Percentiles rank a stretch among this genome's conserved stretches.
These are phyloP conservation scores for Hydractinia symbiolongicarpus DNA, from an alignment of 30 jellyfish, hydroid and myxozoan species.

Conservation along the genomic window DNA sequence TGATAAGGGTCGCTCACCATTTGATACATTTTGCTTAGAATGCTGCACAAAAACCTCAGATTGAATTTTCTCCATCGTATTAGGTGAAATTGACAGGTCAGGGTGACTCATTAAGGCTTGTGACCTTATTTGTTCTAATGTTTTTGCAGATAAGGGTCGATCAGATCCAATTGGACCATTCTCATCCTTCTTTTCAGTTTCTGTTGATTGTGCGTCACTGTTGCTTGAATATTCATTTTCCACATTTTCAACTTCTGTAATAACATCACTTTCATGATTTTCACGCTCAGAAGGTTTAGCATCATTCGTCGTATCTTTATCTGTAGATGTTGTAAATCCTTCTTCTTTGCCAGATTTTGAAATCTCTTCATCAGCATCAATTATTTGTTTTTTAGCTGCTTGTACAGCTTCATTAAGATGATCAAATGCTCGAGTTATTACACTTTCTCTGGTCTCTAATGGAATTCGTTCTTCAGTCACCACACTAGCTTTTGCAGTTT, in stretches of 20 bases:
- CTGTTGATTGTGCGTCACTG: not conserved
- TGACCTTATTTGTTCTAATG: not conserved
- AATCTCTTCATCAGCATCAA: slow-evolving; percentile 1
- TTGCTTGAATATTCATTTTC: not conserved
- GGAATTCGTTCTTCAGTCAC: slow-evolving; percentile 1
- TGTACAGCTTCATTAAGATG: not conserved
- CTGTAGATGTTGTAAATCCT: not conserved
- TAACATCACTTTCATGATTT: not conserved
- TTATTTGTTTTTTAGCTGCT: slow-evolving; percentile 2
- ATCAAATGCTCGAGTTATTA: slow-evolving; percentile 11
- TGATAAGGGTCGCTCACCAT: slow-evolving; percentile 4
- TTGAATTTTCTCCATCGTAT: no score
- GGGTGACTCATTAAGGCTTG: not conserved
- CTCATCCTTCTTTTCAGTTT: not conserved
- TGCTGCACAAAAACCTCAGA: no score
- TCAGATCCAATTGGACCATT: not conserved
- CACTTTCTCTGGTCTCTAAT: not conserved
- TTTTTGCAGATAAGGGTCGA: slow-evolving; percentile 3
- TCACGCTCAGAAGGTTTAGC: not conserved
- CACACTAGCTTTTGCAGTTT: not conserved
- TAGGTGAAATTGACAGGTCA: no score
- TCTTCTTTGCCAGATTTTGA: not conserved
- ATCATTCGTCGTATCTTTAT: not conserved
- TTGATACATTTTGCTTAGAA: not conserved
- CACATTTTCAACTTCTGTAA: not conserved